Evolutionary conservation across 1,140 invertebrate species (phyloP), one percentile per base, ranked within the genome.

Genomic region (Bilobella aurantiaca): DNA sequence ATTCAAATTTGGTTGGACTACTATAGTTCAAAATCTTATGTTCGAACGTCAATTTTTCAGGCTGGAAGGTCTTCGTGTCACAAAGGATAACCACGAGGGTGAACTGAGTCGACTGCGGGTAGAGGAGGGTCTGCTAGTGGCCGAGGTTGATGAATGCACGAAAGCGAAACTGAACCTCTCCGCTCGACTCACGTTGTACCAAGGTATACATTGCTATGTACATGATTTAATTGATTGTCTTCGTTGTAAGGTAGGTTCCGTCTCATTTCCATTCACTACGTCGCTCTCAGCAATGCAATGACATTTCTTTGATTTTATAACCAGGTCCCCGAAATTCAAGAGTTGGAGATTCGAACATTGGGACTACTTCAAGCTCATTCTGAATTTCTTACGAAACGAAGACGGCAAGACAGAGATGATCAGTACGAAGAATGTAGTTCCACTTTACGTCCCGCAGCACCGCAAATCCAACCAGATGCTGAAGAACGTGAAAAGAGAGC

Each of bases 211-310:
- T 79, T 90, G 91, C 77, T 98, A 95, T 86, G 86, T 96, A 77
- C 90, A 88, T 75, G 93, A 96, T 85, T 87, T 96, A 79, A 87
- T 96, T 79, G 94, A 96, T 82, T 97, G 93, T 84, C 85, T 96
- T 74, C 90, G 94, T 77, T 78, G 79, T 74, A 82, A 82, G 78
- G 78, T 82, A 75, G 59, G 63, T 69, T 25, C 61, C 31, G 46
- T 62, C n/a, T 12, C 16, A 21, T 2, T 62, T 32, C n/a, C 34
- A 16, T 62, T 62, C 30, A 5, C 21, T 62, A 62, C 59, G 21
- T 37, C 37, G 30, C 34, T 63, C 28, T 58, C 25, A 12, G 5
- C 21, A 28, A 8, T 34, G 57, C 29, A 18, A 3, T 34, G 23
- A 3, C 18, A 37, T 21, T n/a, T 3, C 21, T 60, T n/a, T 3